phyloP scores from a whole-genome alignment of 1,140 invertebrate genomes.

The Orius laevigatus region DNA sequence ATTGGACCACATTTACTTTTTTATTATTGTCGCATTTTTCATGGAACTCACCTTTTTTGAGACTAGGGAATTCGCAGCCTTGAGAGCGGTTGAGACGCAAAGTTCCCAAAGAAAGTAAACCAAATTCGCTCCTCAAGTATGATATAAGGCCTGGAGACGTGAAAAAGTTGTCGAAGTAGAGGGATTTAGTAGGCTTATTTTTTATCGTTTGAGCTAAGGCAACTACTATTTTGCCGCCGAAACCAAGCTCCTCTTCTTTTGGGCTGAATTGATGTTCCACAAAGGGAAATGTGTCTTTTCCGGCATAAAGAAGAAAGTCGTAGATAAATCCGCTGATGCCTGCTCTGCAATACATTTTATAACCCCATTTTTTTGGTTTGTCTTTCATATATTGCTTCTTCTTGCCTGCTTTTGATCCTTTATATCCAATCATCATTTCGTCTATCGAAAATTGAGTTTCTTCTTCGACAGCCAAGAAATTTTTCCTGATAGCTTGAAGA shows the following conservation, averaged over 20 bases:
- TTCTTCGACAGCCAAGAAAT: constrained; percentile 22
- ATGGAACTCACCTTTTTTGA: constrained; percentile 23
- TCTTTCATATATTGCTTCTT: no score
- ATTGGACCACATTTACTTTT: constrained; percentile 24
- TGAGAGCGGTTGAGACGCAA: constrained; percentile 24
- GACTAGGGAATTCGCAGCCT: constrained; percentile 26
- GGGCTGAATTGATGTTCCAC: no score
- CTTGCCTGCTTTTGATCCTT: no score
- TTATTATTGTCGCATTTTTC: constrained; percentile 14
- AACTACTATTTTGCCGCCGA: constrained; percentile 24
- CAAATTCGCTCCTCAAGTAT: constrained; percentile 12
- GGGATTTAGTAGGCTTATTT: constrained; percentile 3
- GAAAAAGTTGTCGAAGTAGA: constrained; percentile 23
- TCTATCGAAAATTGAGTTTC: constrained; percentile 25
- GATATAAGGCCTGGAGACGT: constrained; percentile 17
- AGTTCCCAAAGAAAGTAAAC: constrained; percentile 26
- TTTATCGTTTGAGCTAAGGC: constrained; percentile 19
- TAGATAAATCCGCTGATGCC: no score
- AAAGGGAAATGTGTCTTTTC: no score
- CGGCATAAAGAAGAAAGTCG: no score
- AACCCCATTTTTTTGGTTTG: no score
- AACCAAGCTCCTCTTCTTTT: constrained; percentile 16
- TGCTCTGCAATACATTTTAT: no score
- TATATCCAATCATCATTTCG: constrained; percentile 30
- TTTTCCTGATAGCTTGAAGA: constrained; percentile 22